A percentile compares a stretch with the other conserved stretches of the same genome.
These are phyloP conservation scores for Phoxinus dragarum DNA, from an alignment of 2,797 vertebrate species.

Conservation along the genomic window DNA sequence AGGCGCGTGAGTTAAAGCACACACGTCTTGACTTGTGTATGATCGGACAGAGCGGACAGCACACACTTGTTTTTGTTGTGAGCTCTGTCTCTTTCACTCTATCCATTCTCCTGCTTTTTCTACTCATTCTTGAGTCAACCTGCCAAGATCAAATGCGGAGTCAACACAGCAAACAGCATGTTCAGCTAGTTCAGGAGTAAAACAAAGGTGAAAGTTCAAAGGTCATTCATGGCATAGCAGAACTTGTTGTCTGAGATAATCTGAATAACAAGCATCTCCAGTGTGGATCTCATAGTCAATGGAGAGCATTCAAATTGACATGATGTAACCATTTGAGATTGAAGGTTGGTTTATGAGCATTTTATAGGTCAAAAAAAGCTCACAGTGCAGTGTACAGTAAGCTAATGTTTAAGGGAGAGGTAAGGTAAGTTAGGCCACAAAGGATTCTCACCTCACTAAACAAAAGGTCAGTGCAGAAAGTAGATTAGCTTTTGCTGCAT, in stretches of 20 bases:
- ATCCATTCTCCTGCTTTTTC: conserved; percentile 70
- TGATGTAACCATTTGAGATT: background rate
- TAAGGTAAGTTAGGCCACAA: conserved; percentile 13
- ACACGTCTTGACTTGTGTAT: conserved; percentile 69
- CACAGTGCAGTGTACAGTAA: background rate
- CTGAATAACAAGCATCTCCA: conserved; percentile 1
- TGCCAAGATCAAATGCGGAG: conserved; percentile 85
- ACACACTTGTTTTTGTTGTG: conserved; percentile 75
- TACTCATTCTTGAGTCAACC: conserved; percentile 84
- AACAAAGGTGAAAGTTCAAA: conserved; percentile 54
- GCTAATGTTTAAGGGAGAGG: conserved; percentile 8
- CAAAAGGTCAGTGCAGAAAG: conserved; percentile 27
- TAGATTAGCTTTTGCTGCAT: conserved; percentile 36
- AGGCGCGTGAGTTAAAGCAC: conserved; percentile 77
- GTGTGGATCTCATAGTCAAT: background rate
- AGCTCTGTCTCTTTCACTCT: conserved; percentile 66
- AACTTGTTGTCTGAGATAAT: conserved; percentile 37
- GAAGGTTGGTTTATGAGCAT: conserved; percentile 1
- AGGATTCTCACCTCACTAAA: conserved; percentile 5
- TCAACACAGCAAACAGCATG: conserved; percentile 81
- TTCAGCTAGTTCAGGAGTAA: conserved; percentile 67
- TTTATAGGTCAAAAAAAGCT: background rate
- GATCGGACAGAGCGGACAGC: conserved; percentile 75
- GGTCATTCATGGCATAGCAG: conserved; percentile 59
- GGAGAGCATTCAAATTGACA: background rate